Percentiles rank a stretch among this genome's conserved stretches.
Evolutionary conservation across 2,888 invertebrate species (phyloP).

Genomic region (Tenthredo amoena): DNA sequence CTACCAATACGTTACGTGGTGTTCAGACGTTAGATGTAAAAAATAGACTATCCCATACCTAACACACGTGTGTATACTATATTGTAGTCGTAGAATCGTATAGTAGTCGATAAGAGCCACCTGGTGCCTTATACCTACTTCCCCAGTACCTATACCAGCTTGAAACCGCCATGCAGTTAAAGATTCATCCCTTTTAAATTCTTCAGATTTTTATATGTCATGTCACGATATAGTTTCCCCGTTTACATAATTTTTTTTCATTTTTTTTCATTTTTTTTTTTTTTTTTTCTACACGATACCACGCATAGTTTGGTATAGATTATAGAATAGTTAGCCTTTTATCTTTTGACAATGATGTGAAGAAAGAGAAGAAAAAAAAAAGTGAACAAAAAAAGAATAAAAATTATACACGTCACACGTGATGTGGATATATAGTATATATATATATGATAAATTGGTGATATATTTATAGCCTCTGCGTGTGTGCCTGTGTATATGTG

Average conservation of each 20-base stretch:
- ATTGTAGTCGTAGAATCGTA: background rate
- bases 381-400: background rate
- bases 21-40: background rate
- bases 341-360: background rate
- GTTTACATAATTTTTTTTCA: no score
- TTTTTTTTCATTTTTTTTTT: background rate
- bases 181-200: background rate
- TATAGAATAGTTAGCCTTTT: background rate
- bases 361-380: background rate
- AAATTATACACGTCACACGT: background rate
- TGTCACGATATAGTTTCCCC: no score
- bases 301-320: no score
- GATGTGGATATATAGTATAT: no score
- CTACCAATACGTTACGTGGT: background rate
- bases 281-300: no score
- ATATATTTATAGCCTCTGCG: no score
- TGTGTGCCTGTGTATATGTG: no score
- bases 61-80: background rate
- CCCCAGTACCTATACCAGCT: background rate
- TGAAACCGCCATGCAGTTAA: background rate
- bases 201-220: background rate
- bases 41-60: background rate
- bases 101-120: slow-evolving; percentile 13
- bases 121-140: background rate
- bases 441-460: no score